phyloP scores from a whole-genome alignment of 2,888 invertebrate genomes.

The Mantis religiosa region DNA sequence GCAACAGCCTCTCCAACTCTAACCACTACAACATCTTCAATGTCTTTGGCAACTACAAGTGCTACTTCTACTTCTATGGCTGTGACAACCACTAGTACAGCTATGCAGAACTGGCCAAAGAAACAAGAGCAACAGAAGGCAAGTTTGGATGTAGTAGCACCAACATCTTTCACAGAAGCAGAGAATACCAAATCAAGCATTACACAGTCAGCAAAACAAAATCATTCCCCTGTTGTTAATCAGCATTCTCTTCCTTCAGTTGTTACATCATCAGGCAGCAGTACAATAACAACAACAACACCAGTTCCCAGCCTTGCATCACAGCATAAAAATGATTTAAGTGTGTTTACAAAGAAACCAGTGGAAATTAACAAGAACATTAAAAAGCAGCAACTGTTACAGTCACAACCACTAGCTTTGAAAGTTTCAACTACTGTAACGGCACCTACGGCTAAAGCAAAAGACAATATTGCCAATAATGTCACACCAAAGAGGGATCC shows the following conservation, averaged over 20 bases:
- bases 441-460: not conserved
- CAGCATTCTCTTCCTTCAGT: not conserved
- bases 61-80: not conserved
- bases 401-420: not conserved
- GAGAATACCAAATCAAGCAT: not conserved
- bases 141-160: not conserved
- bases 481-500: conserved; percentile 1
- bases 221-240: not conserved
- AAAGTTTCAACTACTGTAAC: not conserved
- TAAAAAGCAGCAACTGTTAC: not conserved
- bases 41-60: not conserved
- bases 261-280: not conserved
- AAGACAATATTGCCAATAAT: not conserved
- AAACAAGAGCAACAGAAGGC: not conserved
- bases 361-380: not conserved
- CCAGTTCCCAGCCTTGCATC: not conserved
- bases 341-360: not conserved
- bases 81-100: not conserved
- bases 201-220: not conserved
- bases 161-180: not conserved
- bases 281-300: not conserved
- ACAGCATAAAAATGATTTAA: not conserved
- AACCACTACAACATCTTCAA: not conserved
- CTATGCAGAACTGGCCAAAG: not conserved
- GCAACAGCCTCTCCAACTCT: not conserved